phyloP scores from a whole-genome alignment of 1,140 invertebrate species.

The Drosophila parabipectinata region DNA sequence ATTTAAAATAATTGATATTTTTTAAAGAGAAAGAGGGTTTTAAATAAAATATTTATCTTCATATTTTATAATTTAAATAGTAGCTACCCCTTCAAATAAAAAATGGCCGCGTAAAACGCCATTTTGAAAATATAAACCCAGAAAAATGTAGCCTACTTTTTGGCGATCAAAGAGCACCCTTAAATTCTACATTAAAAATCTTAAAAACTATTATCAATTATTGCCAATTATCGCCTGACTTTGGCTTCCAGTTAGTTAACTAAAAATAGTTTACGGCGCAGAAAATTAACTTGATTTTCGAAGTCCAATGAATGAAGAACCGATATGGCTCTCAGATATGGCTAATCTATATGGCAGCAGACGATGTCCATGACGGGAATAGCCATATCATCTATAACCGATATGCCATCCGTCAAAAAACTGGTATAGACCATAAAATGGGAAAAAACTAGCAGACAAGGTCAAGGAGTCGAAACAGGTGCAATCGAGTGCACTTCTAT shows the following conservation, averaged over 20 bases:
- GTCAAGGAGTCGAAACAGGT: constrained; percentile 9
- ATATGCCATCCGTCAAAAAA: not conserved
- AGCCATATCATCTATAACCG: not conserved
- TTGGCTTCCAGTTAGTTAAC: constrained; percentile 15
- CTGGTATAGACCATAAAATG: not conserved
- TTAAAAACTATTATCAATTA: constrained; percentile 3
- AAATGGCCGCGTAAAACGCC: not conserved
- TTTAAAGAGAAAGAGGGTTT: too few relatives aligned
- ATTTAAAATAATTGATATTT: not conserved
- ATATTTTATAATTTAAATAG: too few relatives aligned
- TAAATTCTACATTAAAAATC: not conserved
- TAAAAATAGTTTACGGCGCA: constrained; percentile 51
- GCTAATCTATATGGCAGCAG: constrained; percentile 36
- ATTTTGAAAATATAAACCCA: not conserved
- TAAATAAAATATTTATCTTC: too few relatives aligned
- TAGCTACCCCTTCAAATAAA: not conserved
- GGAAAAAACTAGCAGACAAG: constrained; percentile 16
- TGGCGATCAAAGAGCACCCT: not conserved
- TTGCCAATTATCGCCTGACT: constrained; percentile 4
- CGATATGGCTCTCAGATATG: constrained; percentile 11
- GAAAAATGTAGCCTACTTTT: constrained; percentile 12
- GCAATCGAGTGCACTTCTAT: constrained; percentile 8
- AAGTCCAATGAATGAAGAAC: constrained; percentile 28
- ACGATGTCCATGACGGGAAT: constrained; percentile 29
- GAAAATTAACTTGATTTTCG: constrained; percentile 31